Evolutionary conservation across 2,888 invertebrate species (phyloP).

Genomic region (Villa cingulata): DNA sequence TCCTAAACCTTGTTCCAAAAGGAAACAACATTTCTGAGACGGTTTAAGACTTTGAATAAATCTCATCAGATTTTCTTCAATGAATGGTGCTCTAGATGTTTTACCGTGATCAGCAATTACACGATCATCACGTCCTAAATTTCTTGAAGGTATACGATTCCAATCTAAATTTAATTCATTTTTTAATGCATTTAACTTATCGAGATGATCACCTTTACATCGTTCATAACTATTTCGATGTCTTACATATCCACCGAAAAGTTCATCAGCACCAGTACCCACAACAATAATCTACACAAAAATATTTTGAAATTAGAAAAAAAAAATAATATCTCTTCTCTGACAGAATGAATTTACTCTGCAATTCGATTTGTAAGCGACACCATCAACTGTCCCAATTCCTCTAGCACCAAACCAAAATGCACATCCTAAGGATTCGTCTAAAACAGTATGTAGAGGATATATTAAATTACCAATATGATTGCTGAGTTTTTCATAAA

Average conservation of each 20-base stretch:
- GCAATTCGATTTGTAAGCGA: background rate
- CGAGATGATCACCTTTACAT: constrained; percentile 37
- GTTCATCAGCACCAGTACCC: constrained; percentile 95
- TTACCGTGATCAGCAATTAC: constrained; percentile 80
- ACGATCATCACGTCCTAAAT: constrained; percentile 89
- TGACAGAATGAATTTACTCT: background rate
- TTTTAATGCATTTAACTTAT: constrained; percentile 40
- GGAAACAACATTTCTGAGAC: constrained; percentile 42
- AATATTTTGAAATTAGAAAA: constrained; percentile 13
- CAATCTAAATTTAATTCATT: constrained; percentile 64
- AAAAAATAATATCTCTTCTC: background rate
- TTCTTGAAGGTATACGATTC: constrained; percentile 72
- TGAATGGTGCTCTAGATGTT: constrained; percentile 67
- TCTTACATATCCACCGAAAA: constrained; percentile 86
- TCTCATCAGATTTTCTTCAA: constrained; percentile 55
- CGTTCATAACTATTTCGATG: constrained; percentile 62
- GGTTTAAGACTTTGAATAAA: constrained; percentile 50
- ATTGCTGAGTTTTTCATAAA: constrained; percentile 42
- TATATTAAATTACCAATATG: constrained; percentile 64
- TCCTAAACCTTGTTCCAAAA: constrained; percentile 60
- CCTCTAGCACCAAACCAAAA: constrained; percentile 91
- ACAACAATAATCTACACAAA: constrained; percentile 61
- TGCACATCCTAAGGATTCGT: constrained; percentile 93
- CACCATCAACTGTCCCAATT: constrained; percentile 32
- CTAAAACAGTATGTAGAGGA: constrained; percentile 77